Evolutionary conservation across 2,888 invertebrate species (phyloP).

Genomic region (Heliconius cydno): DNA sequence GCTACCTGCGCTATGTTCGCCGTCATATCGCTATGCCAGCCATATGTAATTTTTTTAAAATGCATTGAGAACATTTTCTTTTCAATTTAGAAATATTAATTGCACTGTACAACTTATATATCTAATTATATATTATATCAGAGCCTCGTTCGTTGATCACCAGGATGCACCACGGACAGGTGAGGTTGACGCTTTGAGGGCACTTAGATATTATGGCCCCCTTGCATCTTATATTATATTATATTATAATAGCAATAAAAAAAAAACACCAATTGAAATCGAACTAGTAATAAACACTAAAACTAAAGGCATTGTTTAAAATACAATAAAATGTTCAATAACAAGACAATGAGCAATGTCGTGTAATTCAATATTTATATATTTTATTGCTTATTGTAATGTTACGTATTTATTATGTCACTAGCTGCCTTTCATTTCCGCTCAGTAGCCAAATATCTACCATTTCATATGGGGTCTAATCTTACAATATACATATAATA

Average conservation of each 20-base stretch:
- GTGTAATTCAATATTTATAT: constrained; percentile 23
- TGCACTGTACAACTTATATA: too few relatives aligned
- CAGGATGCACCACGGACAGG: too few relatives aligned
- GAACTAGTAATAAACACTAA: not conserved
- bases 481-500: not conserved
- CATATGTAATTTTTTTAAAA: too few relatives aligned
- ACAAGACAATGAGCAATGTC: constrained; percentile 6
- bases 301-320: not conserved
- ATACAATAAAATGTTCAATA: not conserved
- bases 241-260: not conserved
- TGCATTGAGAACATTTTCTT: too few relatives aligned
- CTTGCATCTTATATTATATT: too few relatives aligned
- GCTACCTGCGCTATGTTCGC: too few relatives aligned
- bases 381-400: constrained; percentile 23
- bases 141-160: too few relatives aligned
- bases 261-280: not conserved
- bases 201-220: too few relatives aligned
- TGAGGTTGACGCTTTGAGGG: too few relatives aligned
- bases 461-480: not conserved
- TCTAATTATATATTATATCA: too few relatives aligned
- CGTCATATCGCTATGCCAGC: too few relatives aligned
- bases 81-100: too few relatives aligned
- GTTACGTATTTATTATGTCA: constrained; percentile 2
- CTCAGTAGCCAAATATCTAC: not conserved
- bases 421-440: constrained; percentile 26